Percentiles rank a stretch among this genome's conserved stretches.
These are phyloP conservation scores for Malurus elegans DNA, from an alignment of 2,113 vertebrate genomes.

Conservation along the genomic window DNA sequence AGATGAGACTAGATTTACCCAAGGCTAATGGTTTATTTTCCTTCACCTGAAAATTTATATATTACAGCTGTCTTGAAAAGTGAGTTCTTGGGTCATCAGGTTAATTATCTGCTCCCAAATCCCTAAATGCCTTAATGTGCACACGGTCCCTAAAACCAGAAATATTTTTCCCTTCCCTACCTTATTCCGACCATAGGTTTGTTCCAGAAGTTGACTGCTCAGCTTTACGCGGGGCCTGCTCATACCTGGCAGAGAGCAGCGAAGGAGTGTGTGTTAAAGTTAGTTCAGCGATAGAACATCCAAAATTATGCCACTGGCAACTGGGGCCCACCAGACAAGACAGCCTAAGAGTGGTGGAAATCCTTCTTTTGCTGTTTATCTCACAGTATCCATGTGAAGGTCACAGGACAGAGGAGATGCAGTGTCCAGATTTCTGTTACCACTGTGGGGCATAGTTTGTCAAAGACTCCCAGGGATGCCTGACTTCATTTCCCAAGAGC, in stretches of 20 bases:
- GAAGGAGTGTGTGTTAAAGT: not conserved
- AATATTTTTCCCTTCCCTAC: not conserved
- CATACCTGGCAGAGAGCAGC: not conserved
- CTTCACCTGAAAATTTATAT: not conserved
- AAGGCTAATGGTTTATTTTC: not conserved
- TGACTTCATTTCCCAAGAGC: not conserved
- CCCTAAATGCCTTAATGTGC: not conserved
- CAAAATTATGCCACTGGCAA: not conserved
- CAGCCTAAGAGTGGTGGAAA: not conserved
- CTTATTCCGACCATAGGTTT: fast-evolving
- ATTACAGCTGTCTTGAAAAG: not conserved
- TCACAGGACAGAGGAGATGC: not conserved
- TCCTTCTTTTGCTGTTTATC: not conserved
- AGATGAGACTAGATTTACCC: not conserved
- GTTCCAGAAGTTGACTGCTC: not conserved
- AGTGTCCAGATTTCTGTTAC: not conserved
- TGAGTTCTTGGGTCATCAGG: not conserved
- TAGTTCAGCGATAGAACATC: not conserved
- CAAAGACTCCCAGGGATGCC: not conserved
- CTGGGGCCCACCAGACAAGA: not conserved
- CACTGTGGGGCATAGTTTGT: not conserved
- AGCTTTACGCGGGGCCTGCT: fast-evolving
- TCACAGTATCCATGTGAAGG: not conserved
- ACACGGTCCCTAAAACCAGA: not conserved
- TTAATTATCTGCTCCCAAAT: not conserved